Conservation (phyloP, 2,888 invertebrate species). For the Harmothoe impar region DNA sequence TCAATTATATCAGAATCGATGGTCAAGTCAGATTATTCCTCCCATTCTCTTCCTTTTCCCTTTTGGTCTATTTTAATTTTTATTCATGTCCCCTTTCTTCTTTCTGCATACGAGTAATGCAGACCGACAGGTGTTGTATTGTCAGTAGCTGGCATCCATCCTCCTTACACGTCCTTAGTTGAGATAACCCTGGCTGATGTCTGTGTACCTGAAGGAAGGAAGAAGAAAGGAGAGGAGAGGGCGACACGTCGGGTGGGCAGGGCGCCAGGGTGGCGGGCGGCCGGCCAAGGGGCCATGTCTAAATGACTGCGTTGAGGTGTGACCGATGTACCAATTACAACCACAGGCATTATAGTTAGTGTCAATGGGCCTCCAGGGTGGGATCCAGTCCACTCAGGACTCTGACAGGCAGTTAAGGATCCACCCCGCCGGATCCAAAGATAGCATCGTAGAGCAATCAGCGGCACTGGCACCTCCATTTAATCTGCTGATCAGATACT, state of each 20-base stretch:
- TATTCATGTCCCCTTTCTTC: too few relatives aligned
- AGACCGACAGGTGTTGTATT: too few relatives aligned
- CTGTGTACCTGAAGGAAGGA: too few relatives aligned
- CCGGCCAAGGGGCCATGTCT: neutral
- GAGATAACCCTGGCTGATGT: too few relatives aligned
- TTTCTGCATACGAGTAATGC: too few relatives aligned
- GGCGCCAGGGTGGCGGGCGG: neutral
- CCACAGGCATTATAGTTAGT: conserved; percentile 30
- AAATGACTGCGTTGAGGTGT: conserved; percentile 38
- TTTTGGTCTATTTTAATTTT: too few relatives aligned
- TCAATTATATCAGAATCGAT: too few relatives aligned
- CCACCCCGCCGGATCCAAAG: neutral
- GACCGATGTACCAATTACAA: conserved; percentile 40
- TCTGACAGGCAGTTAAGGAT: conserved; percentile 15
- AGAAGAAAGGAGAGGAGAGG: neutral
- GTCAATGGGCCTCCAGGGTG: conserved; percentile 1
- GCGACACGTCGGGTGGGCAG: neutral
- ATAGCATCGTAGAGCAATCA: neutral
- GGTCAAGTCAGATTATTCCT: too few relatives aligned
- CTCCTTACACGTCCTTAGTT: too few relatives aligned
- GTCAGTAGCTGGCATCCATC: too few relatives aligned
- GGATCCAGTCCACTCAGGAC: neutral
- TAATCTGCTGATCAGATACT: conserved; percentile 13
- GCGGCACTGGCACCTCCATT: conserved; percentile 23
- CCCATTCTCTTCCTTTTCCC: too few relatives aligned